These are phyloP conservation scores for Buphagus erythrorhynchus DNA, from an alignment of 2,797 vertebrate genomes.

Conservation along the genomic window DNA sequence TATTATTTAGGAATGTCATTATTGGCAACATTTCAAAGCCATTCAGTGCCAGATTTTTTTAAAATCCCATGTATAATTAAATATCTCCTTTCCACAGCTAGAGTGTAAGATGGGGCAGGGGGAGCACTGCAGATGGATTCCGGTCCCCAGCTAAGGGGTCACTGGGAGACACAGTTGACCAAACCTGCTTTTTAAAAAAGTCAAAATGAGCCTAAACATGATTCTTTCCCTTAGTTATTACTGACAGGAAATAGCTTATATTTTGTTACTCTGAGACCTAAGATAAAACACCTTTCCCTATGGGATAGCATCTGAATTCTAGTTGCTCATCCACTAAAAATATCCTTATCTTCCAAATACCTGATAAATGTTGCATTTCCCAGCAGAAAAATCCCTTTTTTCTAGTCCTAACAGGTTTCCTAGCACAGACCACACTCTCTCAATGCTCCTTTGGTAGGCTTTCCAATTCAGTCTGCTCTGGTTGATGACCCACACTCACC, in stretches of 20 bases:
- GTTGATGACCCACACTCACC: background rate
- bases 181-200: background rate
- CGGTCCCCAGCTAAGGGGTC: background rate
- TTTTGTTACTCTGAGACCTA: background rate
- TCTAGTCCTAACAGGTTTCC: background rate
- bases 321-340: background rate
- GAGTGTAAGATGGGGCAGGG: background rate
- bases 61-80: background rate
- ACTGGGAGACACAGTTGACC: background rate
- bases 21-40: conserved; percentile 19
- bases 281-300: background rate
- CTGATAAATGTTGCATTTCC: background rate
- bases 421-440: background rate
- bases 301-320: background rate
- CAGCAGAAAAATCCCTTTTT: background rate
- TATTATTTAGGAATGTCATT: conserved; percentile 35
- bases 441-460: background rate
- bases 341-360: background rate
- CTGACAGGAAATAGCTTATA: background rate
- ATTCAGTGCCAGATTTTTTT: background rate
- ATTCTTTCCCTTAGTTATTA: background rate
- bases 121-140: background rate
- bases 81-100: background rate
- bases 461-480: background rate
- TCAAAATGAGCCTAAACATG: background rate